These are phyloP conservation scores for Conger conger DNA, from an alignment of 2,113 vertebrate species.

Conservation along the genomic window DNA sequence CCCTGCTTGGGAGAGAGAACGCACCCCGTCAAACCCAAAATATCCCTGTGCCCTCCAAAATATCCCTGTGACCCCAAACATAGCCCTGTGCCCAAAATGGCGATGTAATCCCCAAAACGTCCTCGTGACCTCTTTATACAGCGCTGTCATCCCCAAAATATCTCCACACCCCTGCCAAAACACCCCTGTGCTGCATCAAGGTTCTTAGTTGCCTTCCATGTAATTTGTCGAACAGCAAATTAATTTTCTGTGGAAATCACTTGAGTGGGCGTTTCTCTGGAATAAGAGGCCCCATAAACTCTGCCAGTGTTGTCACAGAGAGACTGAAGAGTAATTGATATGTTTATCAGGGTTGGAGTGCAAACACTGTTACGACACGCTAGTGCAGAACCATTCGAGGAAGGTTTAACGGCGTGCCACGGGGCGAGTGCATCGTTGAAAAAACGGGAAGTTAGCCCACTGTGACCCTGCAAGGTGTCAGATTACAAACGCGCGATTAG, in stretches of 20 bases:
- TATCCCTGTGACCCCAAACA: not conserved
- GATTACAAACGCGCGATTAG: too few species aligned
- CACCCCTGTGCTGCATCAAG: too few species aligned
- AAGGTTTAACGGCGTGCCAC: not conserved
- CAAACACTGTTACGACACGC: not conserved
- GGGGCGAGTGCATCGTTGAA: not conserved
- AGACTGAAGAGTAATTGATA: not conserved
- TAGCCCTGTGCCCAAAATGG: too few species aligned
- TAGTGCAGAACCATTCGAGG: not conserved
- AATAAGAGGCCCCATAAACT: not conserved
- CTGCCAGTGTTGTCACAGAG: not conserved
- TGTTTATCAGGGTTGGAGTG: conserved; percentile 5
- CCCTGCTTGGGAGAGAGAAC: conserved; percentile 70
- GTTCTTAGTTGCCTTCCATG: too few species aligned
- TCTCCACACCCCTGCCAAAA: too few species aligned
- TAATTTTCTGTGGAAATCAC: not conserved
- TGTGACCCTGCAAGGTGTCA: too few species aligned
- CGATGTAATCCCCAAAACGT: too few species aligned
- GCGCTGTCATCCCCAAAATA: too few species aligned
- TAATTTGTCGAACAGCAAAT: too few species aligned
- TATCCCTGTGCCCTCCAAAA: not conserved
- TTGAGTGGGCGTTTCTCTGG: too few species aligned
- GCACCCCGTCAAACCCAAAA: not conserved
- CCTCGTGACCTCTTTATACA: too few species aligned
- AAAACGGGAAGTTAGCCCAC: not conserved